Base-by-base conservation (phyloP, 2,797 vertebrate species). In the Peromyscus attwateri region DNA sequence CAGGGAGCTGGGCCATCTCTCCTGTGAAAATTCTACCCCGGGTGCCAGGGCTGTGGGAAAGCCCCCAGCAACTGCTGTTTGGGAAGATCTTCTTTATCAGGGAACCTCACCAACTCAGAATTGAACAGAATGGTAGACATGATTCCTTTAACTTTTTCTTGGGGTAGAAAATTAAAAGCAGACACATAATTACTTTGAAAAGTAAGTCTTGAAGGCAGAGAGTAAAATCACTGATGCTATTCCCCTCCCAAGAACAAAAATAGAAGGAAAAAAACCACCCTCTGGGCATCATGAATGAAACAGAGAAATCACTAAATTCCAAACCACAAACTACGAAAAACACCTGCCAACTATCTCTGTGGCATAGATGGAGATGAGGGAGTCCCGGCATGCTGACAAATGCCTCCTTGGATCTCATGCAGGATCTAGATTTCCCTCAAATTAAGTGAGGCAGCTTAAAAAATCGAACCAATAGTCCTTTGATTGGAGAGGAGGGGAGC, bases 111-210 rank as follows among this genome's bases (percentile, higher is more conserved):
- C 75, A 62, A 66, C 57, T 68, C 19, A 46, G 79, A 70, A 80
- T 71, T 49, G 87, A 77, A 60, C 25, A 89, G 46, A 92, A 68
- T 43, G 82, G 60, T 77, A 52, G 71, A 34, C 75, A 68, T 88
- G 89, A 60, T 87, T 94, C 66, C 91, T 79, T 96, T 77, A 62
- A 79, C 40, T 17, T 91, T 95, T 94, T 62, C 79, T 79, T 81
- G 40, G 91, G 92, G 60, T 92, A 66, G 82, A 95, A 97, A 96
- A 97, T 94, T 87, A 87, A 95, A 97, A 96, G 87, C 94, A 97
- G 85, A 83, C 62, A 40, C 13, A 40, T 73, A 93, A 94, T 95
- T 89, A 92, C 93, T 95, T 97, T 95, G 19, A 85, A 95, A 95
- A 92, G 71, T 64, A 90, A 91, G n/a, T 92, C 90, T 94, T 96